Percentiles rank a stretch among this genome's conserved stretches.
phyloP scores from a whole-genome alignment of 2,113 vertebrate species.

The Zingel zingel region DNA sequence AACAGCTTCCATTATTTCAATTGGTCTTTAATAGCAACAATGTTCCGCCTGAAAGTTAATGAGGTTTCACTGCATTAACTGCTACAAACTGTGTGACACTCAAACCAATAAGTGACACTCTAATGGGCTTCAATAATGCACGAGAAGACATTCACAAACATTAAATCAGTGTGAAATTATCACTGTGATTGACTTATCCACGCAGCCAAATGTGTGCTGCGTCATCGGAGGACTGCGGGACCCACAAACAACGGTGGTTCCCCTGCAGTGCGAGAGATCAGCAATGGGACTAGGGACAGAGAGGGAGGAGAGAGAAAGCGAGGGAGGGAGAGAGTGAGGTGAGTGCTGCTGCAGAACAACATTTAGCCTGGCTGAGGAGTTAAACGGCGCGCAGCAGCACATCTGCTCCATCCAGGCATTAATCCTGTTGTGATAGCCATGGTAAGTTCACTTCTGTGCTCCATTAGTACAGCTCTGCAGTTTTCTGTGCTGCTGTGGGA shows the following conservation, averaged over 20 bases:
- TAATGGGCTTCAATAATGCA: conserved; percentile 16
- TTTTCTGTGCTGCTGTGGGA: conserved; percentile 38
- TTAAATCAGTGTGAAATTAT: background rate
- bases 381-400: conserved; percentile 49
- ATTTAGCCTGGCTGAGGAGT: conserved; percentile 61
- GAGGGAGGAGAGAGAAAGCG: conserved; percentile 36
- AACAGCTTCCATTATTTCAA: background rate
- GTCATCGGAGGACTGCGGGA: conserved; percentile 74
- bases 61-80: conserved; percentile 1
- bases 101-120: background rate
- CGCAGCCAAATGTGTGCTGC: conserved; percentile 57
- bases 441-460: conserved; percentile 77
- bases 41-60: conserved; percentile 18
- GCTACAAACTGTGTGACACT: conserved; percentile 19
- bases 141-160: conserved; percentile 1
- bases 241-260: conserved; percentile 63
- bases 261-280: conserved; percentile 75
- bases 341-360: conserved; percentile 61
- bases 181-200: conserved; percentile 4
- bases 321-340: conserved; percentile 36
- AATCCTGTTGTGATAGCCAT: conserved; percentile 60
- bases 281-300: conserved; percentile 64
- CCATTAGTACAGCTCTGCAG: conserved; percentile 41
- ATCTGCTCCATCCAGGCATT: conserved; percentile 60
- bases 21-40: conserved; percentile 10